Base-by-base conservation (phyloP, 2,113 vertebrate genomes). In the Dromas ardeola region DNA sequence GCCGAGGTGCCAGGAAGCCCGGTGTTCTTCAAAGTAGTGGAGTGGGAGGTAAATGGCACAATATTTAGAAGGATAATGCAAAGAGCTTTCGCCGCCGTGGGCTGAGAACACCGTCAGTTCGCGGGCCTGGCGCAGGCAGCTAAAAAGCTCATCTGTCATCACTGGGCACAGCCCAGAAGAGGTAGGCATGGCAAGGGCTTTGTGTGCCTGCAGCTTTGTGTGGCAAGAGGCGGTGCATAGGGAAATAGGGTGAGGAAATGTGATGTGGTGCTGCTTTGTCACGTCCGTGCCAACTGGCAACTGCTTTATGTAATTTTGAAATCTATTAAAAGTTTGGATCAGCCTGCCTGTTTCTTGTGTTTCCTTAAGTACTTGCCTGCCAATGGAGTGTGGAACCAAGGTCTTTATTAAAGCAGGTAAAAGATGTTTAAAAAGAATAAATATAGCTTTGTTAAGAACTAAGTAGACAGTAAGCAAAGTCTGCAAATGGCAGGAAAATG, bases 101-200 rank as follows among this genome's bases (percentile, higher is more conserved):
- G 49, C 22, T 94, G 56, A 70, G 53, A 73, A 83, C 55, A 50
- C 40, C 71, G 15, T 65, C 49, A 58, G 74, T 88, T 92, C 18
- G 8, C 90, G 86, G 45, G 58, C 26, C 74, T 95, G 95, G 93
- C 84, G 90, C 45, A 77, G 49, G 40, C 53, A 69, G 49, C 45
- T 66, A 3, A 49, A 82, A 43, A 93, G 71, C 49, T 96, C 90
- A 56, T 96, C 93, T 96, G 95, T 95, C 92, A 92, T 94, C 42
- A 4, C 0, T 95, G 92, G 93, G 95, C 85, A 50, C 36, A n/a
- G 42, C 90, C 92, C 93, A 97, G 79, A 88, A 90, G 90, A 89
- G 62, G 77, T 15, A 69, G 88, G 85, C 40, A 85, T 40, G 53
- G 72, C 53, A 78, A 91, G 32, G 88, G 90, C 90, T 95, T 91